phyloP scores from a whole-genome alignment of 2,888 invertebrate genomes.

The Microplitis manilae region DNA sequence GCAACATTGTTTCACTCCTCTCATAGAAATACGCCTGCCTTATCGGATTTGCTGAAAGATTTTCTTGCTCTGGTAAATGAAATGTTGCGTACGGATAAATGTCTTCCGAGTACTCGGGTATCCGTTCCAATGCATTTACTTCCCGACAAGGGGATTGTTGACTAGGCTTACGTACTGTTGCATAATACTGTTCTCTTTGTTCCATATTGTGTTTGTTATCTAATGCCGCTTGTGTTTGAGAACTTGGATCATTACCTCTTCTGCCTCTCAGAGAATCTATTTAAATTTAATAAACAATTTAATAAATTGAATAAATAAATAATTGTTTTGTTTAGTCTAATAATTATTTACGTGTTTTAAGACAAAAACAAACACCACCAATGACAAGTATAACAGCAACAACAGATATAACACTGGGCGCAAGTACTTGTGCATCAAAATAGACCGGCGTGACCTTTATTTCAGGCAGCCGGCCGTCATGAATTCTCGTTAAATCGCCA shows the following conservation, averaged over 20 bases:
- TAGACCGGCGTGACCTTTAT: conserved; percentile 68
- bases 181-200: conserved; percentile 70
- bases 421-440: conserved; percentile 72
- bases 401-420: conserved; percentile 73
- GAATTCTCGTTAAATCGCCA: conserved; percentile 70
- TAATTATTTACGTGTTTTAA: conserved; percentile 73
- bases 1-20: conserved; percentile 68
- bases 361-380: conserved; percentile 74
- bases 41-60: conserved; percentile 73
- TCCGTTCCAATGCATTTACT: conserved; percentile 70
- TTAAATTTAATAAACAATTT: neutral
- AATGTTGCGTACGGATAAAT: conserved; percentile 95
- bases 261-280: conserved; percentile 61
- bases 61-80: conserved; percentile 78
- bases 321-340: neutral
- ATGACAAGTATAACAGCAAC: conserved; percentile 75
- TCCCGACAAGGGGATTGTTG: conserved; percentile 73
- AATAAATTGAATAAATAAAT: too few relatives aligned
- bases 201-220: conserved; percentile 72
- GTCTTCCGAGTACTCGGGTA: conserved; percentile 89
- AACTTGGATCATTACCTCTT: conserved; percentile 64
- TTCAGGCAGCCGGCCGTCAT: conserved; percentile 61
- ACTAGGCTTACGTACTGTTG: conserved; percentile 67
- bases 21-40: conserved; percentile 69
- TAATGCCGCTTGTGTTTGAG: conserved; percentile 64